Evolutionary conservation across 2,113 vertebrate species (phyloP).

Genomic region (Gasterosteus aculeatus): DNA sequence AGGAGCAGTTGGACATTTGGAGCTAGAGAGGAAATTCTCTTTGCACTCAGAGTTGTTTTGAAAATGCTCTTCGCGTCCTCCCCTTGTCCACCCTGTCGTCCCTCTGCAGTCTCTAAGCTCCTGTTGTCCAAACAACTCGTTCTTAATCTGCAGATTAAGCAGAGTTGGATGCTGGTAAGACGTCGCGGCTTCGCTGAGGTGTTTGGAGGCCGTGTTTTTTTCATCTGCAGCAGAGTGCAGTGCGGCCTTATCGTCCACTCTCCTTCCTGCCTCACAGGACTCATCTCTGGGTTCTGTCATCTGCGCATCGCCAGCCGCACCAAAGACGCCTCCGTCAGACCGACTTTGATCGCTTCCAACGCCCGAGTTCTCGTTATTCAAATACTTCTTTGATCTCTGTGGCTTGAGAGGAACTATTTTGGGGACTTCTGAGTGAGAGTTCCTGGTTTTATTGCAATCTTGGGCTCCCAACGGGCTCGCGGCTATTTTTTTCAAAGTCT

Average conservation of each 20-base stretch:
- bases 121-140: conserved; percentile 35
- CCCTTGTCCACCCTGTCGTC: conserved; percentile 31
- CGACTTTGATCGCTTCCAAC: conserved; percentile 39
- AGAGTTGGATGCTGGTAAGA: conserved; percentile 38
- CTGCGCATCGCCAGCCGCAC: conserved; percentile 39
- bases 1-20: conserved; percentile 65
- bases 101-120: conserved; percentile 50
- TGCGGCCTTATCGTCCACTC: conserved; percentile 19
- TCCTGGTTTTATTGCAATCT: conserved; percentile 56
- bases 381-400: conserved; percentile 81
- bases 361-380: conserved; percentile 74
- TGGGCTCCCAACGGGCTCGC: conserved; percentile 39
- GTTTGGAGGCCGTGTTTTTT: conserved; percentile 21
- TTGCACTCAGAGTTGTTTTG: conserved; percentile 50
- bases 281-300: conserved; percentile 45
- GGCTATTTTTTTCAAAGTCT: conserved; percentile 51
- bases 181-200: conserved; percentile 1
- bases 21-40: conserved; percentile 48
- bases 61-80: conserved; percentile 38
- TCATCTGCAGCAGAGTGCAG: conserved; percentile 28
- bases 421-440: conserved; percentile 65
- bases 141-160: conserved; percentile 28
- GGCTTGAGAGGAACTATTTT: conserved; percentile 82
- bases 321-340: conserved; percentile 32
- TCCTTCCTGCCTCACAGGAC: conserved; percentile 46